Percentiles rank a stretch among this genome's conserved stretches.
Conservation (phyloP, 2,888 invertebrate genomes). For the Phengaris arion region DNA sequence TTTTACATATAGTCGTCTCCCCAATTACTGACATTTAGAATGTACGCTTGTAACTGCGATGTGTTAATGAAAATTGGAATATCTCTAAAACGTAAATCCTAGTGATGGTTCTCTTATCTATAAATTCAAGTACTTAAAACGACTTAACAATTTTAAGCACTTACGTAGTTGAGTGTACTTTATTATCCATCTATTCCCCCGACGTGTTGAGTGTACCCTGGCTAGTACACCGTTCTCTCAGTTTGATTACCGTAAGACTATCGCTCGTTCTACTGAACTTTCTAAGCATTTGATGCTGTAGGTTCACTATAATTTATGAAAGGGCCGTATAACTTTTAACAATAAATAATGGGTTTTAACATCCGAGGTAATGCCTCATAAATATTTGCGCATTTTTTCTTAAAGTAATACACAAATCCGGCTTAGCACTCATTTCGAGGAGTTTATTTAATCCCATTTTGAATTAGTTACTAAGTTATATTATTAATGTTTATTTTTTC, state of each 20-base stretch:
- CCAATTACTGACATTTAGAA: too few relatives aligned
- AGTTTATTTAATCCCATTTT: not conserved
- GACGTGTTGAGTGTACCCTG: slow-evolving; percentile 24
- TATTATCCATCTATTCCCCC: slow-evolving; percentile 24
- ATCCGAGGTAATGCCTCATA: slow-evolving; percentile 14
- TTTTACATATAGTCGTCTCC: too few relatives aligned
- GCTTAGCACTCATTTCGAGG: not conserved
- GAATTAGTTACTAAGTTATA: not conserved
- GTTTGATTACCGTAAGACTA: slow-evolving; percentile 66
- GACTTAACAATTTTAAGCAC: not conserved
- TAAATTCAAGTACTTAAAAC: slow-evolving; percentile 31
- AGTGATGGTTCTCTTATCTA: slow-evolving; percentile 7
- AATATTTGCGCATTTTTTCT: slow-evolving; percentile 3
- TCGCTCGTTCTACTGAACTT: slow-evolving; percentile 56
- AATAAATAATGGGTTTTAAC: slow-evolving; percentile 20
- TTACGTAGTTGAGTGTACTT: slow-evolving; percentile 20
- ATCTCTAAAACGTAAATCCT: too few relatives aligned
- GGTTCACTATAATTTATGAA: slow-evolving; percentile 43
- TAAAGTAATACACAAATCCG: slow-evolving; percentile 4
- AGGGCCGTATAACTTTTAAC: slow-evolving; percentile 27
- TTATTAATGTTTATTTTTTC: too few relatives aligned
- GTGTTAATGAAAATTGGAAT: too few relatives aligned
- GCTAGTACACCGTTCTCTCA: slow-evolving; percentile 44
- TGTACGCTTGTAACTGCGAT: too few relatives aligned
- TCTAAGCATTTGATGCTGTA: slow-evolving; percentile 55